Conservation (phyloP, 1,140 invertebrate genomes). For the Lerema accius region DNA sequence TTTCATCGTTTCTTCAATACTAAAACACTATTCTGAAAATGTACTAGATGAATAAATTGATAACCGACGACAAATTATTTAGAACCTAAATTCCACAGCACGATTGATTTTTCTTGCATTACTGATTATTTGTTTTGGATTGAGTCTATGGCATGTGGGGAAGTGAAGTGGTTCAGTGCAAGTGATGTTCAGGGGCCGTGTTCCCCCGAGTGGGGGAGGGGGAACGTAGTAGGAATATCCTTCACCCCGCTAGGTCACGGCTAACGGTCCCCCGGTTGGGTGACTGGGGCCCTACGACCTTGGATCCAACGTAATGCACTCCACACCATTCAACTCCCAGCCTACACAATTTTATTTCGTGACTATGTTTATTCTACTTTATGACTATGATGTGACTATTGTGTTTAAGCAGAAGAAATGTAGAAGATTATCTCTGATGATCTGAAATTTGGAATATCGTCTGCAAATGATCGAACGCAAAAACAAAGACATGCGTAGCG, state of each 20-base stretch:
- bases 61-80: too few relatives aligned
- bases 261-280: slow-evolving; percentile 74
- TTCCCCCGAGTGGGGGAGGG: slow-evolving; percentile 56
- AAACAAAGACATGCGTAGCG: slow-evolving; percentile 69
- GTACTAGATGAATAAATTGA: too few relatives aligned
- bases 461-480: slow-evolving; percentile 30
- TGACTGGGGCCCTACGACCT: slow-evolving; percentile 70
- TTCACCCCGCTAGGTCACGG: slow-evolving; percentile 81
- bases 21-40: too few relatives aligned
- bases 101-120: too few relatives aligned
- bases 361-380: too few relatives aligned
- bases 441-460: too few relatives aligned
- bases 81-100: too few relatives aligned
- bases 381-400: too few relatives aligned
- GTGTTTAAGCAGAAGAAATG: too few relatives aligned
- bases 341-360: too few relatives aligned
- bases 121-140: slow-evolving; percentile 14
- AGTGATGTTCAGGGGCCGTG: slow-evolving; percentile 65
- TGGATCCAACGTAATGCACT: slow-evolving; percentile 68
- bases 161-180: slow-evolving; percentile 64
- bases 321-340: slow-evolving; percentile 36
- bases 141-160: slow-evolving; percentile 49
- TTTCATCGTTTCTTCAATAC: too few relatives aligned
- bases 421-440: too few relatives aligned
- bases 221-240: slow-evolving; percentile 78